Conservation (phyloP, 1,140 invertebrate genomes). For the Physella acuta region DNA sequence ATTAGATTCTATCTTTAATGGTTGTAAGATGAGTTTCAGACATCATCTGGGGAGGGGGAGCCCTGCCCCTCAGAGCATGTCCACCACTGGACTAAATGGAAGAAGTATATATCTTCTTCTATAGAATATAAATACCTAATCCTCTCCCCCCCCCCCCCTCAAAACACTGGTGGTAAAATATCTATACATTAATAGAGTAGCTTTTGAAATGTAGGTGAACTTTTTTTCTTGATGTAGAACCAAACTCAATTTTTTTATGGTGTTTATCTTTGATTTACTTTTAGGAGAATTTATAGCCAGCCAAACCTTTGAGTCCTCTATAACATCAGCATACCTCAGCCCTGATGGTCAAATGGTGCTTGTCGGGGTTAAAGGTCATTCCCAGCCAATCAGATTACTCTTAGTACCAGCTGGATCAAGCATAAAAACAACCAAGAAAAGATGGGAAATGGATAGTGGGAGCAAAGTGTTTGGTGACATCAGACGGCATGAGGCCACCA, state of each 20-base stretch:
- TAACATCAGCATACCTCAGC: slow-evolving; percentile 16
- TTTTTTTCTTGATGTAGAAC: not conserved
- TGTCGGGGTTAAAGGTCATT: slow-evolving; percentile 11
- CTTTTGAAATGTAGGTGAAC: not conserved
- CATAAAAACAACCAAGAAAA: not conserved
- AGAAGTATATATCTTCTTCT: not conserved
- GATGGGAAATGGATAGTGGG: slow-evolving; percentile 10
- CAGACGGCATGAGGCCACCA: not conserved
- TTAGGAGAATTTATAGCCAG: slow-evolving; percentile 22
- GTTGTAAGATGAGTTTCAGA: no score
- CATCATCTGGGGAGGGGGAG: no score
- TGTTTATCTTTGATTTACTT: not conserved
- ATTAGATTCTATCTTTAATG: no score
- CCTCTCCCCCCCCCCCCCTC: no score
- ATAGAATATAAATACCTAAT: not conserved
- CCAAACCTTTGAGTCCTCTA: slow-evolving; percentile 22
- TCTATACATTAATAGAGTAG: not conserved
- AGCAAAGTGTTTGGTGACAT: not conserved
- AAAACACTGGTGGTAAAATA: not conserved
- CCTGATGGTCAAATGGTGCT: slow-evolving; percentile 11
- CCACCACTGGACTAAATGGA: not conserved
- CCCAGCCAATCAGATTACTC: slow-evolving; percentile 3
- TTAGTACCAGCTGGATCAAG: not conserved
- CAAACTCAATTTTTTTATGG: not conserved
- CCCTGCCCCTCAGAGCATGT: no score